Evolutionary conservation across 2,888 invertebrate species (phyloP).

Genomic region (Ephialtes manifestator): DNA sequence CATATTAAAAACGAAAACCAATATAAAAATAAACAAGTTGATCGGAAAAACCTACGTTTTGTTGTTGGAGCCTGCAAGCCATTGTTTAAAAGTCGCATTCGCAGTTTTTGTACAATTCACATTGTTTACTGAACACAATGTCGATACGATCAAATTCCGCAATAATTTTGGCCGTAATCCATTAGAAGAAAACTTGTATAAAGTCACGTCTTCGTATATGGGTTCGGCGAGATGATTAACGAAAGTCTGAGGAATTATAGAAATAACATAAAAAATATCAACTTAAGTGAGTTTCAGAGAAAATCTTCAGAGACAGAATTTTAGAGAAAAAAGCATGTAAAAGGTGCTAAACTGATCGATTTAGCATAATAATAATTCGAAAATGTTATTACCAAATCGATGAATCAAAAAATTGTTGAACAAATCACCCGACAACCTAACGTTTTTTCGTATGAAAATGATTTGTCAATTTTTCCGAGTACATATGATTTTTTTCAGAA

Average conservation of each 20-base stretch:
- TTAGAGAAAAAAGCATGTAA: too few relatives aligned
- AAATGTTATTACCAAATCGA: too few relatives aligned
- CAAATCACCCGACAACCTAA: too few relatives aligned
- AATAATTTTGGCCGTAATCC: constrained; percentile 71
- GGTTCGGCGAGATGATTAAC: constrained; percentile 77
- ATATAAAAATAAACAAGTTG: neutral
- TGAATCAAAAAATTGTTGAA: too few relatives aligned
- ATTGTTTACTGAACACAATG: constrained; percentile 75
- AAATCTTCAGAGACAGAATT: too few relatives aligned
- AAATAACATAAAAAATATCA: constrained; percentile 6
- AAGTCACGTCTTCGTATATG: constrained; percentile 81
- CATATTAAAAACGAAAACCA: neutral
- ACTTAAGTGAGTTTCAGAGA: too few relatives aligned
- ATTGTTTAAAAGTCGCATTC: constrained; percentile 73
- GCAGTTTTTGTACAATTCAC: constrained; percentile 73
- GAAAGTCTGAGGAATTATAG: constrained; percentile 83
- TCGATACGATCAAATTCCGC: constrained; percentile 75
- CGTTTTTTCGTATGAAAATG: too few relatives aligned
- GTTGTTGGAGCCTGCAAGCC: constrained; percentile 70
- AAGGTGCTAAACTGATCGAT: too few relatives aligned
- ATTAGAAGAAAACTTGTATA: constrained; percentile 70
- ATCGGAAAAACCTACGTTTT: constrained; percentile 41
- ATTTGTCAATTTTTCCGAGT: too few relatives aligned
- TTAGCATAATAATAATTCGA: too few relatives aligned
- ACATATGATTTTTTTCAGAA: too few relatives aligned